phyloP scores from a whole-genome alignment of 1,140 invertebrate genomes.

The Solenopsis invicta region DNA sequence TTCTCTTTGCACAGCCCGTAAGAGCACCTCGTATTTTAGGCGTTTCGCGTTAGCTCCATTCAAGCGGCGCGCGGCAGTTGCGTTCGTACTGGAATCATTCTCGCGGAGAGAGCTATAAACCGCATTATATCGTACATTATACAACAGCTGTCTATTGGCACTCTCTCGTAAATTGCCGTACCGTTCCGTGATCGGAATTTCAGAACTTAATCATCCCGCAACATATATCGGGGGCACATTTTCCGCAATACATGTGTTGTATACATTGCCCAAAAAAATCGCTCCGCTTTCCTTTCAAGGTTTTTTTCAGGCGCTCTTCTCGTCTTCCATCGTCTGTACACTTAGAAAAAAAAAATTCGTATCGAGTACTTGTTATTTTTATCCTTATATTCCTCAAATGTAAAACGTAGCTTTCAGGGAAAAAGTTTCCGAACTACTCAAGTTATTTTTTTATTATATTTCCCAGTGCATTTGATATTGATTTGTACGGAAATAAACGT shows the following conservation, averaged over 20 bases:
- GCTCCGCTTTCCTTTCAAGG: too few species aligned
- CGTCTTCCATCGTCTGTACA: not conserved
- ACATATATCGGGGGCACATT: not conserved
- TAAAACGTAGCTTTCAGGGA: not conserved
- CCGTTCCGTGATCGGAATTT: constrained; percentile 54
- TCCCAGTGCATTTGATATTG: too few species aligned
- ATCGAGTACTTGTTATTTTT: too few species aligned
- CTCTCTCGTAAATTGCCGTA: constrained; percentile 44
- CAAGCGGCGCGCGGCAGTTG: constrained; percentile 4
- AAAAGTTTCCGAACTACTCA: too few species aligned
- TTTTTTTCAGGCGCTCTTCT: not conserved
- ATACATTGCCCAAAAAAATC: not conserved
- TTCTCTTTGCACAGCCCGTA: not conserved
- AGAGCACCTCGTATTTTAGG: not conserved
- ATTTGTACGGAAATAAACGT: too few species aligned
- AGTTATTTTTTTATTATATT: too few species aligned
- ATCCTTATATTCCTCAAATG: not conserved
- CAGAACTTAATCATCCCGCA: constrained; percentile 10
- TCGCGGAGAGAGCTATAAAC: constrained; percentile 24
- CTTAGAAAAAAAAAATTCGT: not conserved
- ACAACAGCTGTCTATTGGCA: constrained; percentile 57
- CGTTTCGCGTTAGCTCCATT: constrained; percentile 3
- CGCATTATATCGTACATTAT: constrained; percentile 57
- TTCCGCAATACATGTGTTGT: constrained; percentile 26
- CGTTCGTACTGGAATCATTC: constrained; percentile 33